Base-by-base conservation (phyloP, 2,888 invertebrate species). In the Drosophila lutescens region DNA sequence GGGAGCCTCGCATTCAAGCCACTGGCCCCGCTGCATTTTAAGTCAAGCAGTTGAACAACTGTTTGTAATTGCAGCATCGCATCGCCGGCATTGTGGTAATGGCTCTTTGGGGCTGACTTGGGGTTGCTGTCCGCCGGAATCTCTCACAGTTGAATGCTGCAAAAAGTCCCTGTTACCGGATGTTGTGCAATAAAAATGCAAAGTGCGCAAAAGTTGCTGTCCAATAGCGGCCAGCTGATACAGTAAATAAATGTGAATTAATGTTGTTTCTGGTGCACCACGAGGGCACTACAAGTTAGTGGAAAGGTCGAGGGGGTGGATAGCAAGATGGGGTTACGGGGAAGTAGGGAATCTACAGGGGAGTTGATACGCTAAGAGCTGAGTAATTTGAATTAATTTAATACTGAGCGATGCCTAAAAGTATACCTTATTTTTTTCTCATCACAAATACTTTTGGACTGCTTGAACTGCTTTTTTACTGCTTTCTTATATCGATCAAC, bases 141-240 rank as follows among this genome's bases (percentile, higher is more conserved):
- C 54, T 66, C 66, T 80, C 85, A 68, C 62, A 76, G 88, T 70
- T 85, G 79, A 81, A 77, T 85, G 69, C 76, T 73, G 68, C 69
- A 58, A 72, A 66, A 77, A 83, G 70, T 72, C 73, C 83, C 74
- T 83, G 88, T 88, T 79, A 78, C 86, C 88, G 83, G 83, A 83
- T 83, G 83, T 83, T 88, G 88, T 79, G 86, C 74, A 88, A 86
- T 82, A 86, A 83, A 83, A 88, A 88, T 83, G 83, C 83, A 88
- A 83, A 88, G 74, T 76, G 73, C 68, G 79, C 86, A 82, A 88
- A 79, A 86, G 75, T 75, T 79, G 56, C 68, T 67, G 41, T 13
- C 72, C 78, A 74, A 59, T 54, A 36, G 44, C 73, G 51, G 61
- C 72, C 41, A 55, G 57, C 68, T 74, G 74, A 75, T 75, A 73